Evolutionary conservation across 1,140 invertebrate genomes (phyloP).

Genomic region (Drosophila albomicans): DNA sequence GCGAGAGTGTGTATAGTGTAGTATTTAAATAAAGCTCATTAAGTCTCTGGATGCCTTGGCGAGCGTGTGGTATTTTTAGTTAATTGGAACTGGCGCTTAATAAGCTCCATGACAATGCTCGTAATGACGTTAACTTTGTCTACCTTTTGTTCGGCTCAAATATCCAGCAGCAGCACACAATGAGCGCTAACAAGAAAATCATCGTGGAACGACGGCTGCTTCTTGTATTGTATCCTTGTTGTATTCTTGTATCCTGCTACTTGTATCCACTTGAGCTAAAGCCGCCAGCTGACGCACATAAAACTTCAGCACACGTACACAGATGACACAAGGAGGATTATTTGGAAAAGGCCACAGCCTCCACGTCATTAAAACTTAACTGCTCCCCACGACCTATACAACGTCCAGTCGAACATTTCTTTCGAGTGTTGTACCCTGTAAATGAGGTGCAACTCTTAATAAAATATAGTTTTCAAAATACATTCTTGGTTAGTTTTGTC

Average conservation of each 20-base stretch:
- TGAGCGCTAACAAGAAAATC: constrained; percentile 26
- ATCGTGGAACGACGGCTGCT: constrained; percentile 1
- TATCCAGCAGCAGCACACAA: constrained; percentile 38
- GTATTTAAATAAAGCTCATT: constrained; percentile 29
- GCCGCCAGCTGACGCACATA: constrained; percentile 61
- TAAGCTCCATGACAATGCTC: constrained; percentile 41
- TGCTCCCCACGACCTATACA: constrained; percentile 17
- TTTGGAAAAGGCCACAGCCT: constrained; percentile 10
- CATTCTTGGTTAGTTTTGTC: no score
- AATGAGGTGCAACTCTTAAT: neutral
- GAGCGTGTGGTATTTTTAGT: constrained; percentile 60
- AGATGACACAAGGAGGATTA: neutral
- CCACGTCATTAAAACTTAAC: constrained; percentile 25
- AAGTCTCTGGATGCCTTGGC: constrained; percentile 1
- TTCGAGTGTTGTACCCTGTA: neutral
- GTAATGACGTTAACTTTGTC: constrained; percentile 48
- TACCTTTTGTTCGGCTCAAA: constrained; percentile 18
- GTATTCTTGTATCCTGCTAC: neutral
- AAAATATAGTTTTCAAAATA: no score
- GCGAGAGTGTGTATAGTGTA: no score
- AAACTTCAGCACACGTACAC: constrained; percentile 49
- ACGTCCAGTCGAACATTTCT: constrained; percentile 40
- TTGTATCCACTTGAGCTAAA: constrained; percentile 56
- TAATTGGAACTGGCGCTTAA: constrained; percentile 55
- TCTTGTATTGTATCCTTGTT: neutral